Conservation (phyloP, 2,888 invertebrate species). For the Tachystola acroxantha region DNA sequence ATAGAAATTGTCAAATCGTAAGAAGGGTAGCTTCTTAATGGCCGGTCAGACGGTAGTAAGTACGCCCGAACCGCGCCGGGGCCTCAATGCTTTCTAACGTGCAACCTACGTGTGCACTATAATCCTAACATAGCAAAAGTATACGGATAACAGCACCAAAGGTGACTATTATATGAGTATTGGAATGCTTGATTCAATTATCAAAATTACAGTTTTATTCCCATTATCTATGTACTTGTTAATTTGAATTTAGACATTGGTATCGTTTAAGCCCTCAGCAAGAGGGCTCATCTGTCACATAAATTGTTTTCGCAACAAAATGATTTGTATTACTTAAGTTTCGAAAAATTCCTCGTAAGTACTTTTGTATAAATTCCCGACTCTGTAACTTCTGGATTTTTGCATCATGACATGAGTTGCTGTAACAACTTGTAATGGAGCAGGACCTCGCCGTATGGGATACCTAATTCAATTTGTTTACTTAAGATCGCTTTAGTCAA, state of each 20-base stretch:
- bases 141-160: slow-evolving; percentile 63
- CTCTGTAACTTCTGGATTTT: too few relatives aligned
- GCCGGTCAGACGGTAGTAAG: background rate
- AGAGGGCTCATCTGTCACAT: too few relatives aligned
- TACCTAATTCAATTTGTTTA: slow-evolving; percentile 38
- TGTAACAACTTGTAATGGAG: too few relatives aligned
- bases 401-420: too few relatives aligned
- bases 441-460: too few relatives aligned
- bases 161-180: slow-evolving; percentile 47
- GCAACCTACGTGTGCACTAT: slow-evolving; percentile 49
- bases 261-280: too few relatives aligned
- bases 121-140: slow-evolving; percentile 61
- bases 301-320: too few relatives aligned
- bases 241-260: slow-evolving; percentile 32
- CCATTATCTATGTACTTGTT: slow-evolving; percentile 16
- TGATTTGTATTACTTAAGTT: too few relatives aligned
- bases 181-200: slow-evolving; percentile 35
- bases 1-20: slow-evolving; percentile 23
- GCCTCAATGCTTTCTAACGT: slow-evolving; percentile 34
- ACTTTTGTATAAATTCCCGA: too few relatives aligned
- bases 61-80: background rate
- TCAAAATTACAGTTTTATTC: slow-evolving; percentile 20
- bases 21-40: slow-evolving; percentile 44
- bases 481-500: slow-evolving; percentile 38
- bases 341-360: too few relatives aligned